Evolutionary conservation across 2,888 invertebrate species (phyloP).

Genomic region (Caenorhabditis japonica): DNA sequence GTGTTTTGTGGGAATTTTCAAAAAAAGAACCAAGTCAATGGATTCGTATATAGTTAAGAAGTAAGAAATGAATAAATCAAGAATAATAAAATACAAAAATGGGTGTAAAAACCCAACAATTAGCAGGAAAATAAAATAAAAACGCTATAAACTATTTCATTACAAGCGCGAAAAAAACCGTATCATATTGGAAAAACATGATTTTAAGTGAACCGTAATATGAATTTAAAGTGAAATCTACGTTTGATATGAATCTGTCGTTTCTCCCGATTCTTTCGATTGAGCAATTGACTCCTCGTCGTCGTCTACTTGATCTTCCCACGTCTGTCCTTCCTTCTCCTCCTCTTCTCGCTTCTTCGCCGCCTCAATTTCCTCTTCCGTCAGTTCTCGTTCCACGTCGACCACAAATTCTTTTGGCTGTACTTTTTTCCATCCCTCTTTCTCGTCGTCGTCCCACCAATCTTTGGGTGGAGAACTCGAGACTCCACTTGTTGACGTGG

Average conservation of each 20-base stretch:
- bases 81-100: not conserved
- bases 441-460: slow-evolving; percentile 51
- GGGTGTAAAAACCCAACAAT: not conserved
- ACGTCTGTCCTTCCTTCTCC: slow-evolving; percentile 18
- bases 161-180: not conserved
- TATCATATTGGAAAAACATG: not conserved
- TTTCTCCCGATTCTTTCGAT: not conserved
- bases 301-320: slow-evolving; percentile 36
- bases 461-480: slow-evolving; percentile 37
- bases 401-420: slow-evolving; percentile 38
- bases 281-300: slow-evolving; percentile 16
- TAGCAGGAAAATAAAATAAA: not conserved
- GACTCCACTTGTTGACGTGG: not conserved
- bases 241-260: too few species aligned
- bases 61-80: too few species aligned
- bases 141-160: not conserved
- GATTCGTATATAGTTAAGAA: too few species aligned
- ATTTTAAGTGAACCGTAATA: not conserved
- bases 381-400: slow-evolving; percentile 32
- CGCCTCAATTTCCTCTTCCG: slow-evolving; percentile 24
- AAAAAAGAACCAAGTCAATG: too few species aligned
- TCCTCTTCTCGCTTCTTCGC: not conserved
- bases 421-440: slow-evolving; percentile 41
- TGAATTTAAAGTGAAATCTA: too few species aligned
- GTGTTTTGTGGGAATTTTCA: too few species aligned